phyloP scores from a whole-genome alignment of 2,113 vertebrate genomes.

The Equus przewalskii region DNA sequence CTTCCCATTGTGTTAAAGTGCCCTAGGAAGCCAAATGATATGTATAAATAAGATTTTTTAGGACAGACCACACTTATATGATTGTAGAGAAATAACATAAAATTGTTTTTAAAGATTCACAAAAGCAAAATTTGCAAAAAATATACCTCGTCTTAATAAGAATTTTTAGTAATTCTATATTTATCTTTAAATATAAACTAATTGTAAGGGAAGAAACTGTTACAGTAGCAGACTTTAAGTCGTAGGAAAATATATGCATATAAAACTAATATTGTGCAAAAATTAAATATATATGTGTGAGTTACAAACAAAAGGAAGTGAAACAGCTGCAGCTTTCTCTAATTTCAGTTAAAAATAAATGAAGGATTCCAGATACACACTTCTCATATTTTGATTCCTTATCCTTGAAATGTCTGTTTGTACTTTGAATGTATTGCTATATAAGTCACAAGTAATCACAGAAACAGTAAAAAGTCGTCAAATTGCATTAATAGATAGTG shows the following conservation, averaged over 20 bases:
- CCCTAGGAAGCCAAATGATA: not conserved
- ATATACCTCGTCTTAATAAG: not conserved
- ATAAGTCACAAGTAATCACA: conserved; percentile 52
- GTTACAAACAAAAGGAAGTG: not conserved
- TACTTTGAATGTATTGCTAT: conserved; percentile 24
- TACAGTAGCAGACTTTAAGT: not conserved
- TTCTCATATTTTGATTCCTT: conserved; percentile 39
- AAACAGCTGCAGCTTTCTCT: not conserved
- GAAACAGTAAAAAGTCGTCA: conserved; percentile 54
- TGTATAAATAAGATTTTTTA: not conserved
- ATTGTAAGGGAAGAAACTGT: not conserved
- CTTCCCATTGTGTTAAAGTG: not conserved
- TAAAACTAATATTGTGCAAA: not conserved
- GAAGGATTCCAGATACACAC: not conserved
- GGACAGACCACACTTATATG: not conserved
- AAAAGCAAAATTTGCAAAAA: not conserved
- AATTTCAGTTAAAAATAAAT: conserved; percentile 26
- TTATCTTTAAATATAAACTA: conserved; percentile 16
- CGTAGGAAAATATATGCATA: not conserved
- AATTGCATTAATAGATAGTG: conserved; percentile 35
- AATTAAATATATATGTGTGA: not conserved
- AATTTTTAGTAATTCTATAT: not conserved
- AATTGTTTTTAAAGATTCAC: not conserved
- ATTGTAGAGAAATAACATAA: not conserved
- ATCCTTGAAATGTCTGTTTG: conserved; percentile 22